These are phyloP conservation scores for Leucophora obtusa DNA, from an alignment of 2,888 invertebrate species.

Conservation along the genomic window DNA sequence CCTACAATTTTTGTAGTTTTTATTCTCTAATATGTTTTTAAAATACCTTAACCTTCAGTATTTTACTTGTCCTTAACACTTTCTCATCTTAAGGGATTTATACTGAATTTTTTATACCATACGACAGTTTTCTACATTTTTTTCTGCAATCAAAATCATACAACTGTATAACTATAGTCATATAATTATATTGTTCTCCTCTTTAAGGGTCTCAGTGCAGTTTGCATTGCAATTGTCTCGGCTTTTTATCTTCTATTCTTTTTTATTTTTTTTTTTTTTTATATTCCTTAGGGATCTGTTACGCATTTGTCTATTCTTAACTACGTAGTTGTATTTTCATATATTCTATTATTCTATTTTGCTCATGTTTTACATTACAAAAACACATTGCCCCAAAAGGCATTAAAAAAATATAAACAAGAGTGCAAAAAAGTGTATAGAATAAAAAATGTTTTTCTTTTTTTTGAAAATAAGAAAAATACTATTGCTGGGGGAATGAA, in stretches of 20 bases:
- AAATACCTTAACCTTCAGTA: too few relatives aligned
- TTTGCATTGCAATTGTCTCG: not conserved
- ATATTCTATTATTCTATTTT: not conserved
- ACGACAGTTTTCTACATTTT: too few relatives aligned
- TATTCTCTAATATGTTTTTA: too few relatives aligned
- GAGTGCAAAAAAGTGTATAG: not conserved
- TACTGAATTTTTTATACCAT: too few relatives aligned
- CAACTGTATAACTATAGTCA: not conserved
- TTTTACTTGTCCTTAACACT: too few relatives aligned
- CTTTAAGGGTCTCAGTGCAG: not conserved
- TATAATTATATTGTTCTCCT: not conserved
- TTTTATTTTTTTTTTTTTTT: not conserved
- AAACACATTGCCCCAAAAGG: slow-evolving; percentile 5
- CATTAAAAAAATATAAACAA: not conserved
- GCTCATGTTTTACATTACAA: not conserved
- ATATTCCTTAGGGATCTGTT: slow-evolving; percentile 34
- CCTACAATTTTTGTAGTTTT: too few relatives aligned
- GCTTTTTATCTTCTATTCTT: not conserved
- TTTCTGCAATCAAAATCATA: too few relatives aligned
- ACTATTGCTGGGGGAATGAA: not conserved
- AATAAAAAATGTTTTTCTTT: not conserved
- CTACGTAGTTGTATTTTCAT: slow-evolving; percentile 9
- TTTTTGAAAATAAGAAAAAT: not conserved
- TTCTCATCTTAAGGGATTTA: too few relatives aligned
- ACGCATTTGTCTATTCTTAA: slow-evolving; percentile 40